Conservation (phyloP, 2,888 invertebrate genomes). For the Sinohyriopsis cumingii region DNA sequence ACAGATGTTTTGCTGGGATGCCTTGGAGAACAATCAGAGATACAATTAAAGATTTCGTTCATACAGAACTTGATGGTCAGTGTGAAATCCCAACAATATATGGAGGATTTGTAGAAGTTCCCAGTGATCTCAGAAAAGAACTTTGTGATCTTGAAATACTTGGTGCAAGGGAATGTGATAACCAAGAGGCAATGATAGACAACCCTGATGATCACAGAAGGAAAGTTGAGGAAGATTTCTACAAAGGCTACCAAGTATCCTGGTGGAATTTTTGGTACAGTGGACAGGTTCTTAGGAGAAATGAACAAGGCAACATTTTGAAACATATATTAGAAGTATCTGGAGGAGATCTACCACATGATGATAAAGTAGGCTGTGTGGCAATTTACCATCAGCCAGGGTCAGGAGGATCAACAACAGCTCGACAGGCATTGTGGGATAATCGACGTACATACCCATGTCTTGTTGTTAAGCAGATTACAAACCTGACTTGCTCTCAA, state of each 20-base stretch:
- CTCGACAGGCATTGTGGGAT: conserved; percentile 35
- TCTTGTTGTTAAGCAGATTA: conserved; percentile 23
- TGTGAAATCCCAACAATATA: conserved; percentile 3
- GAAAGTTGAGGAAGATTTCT: conserved; percentile 12
- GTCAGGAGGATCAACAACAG: conserved; percentile 37
- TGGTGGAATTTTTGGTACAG: conserved; percentile 36
- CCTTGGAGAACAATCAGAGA: background rate
- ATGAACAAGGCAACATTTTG: conserved; percentile 1
- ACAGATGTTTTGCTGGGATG: background rate
- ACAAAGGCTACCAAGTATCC: conserved; percentile 18
- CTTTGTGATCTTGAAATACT: conserved; percentile 24
- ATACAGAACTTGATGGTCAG: background rate
- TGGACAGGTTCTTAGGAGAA: conserved; percentile 24
- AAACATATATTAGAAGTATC: background rate
- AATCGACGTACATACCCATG: conserved; percentile 27
- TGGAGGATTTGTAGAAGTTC: background rate
- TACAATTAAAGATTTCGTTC: background rate
- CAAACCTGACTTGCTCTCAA: conserved; percentile 27
- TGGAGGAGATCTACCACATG: background rate
- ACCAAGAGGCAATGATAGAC: background rate
- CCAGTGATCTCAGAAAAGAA: conserved; percentile 7
- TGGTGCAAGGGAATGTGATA: conserved; percentile 10
- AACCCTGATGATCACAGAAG: background rate
- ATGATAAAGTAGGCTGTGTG: conserved; percentile 15
- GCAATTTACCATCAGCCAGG: conserved; percentile 39